These are phyloP conservation scores for Patiria miniata DNA, from an alignment of 35 echinoderm and acorn worm species.

Conservation along the genomic window DNA sequence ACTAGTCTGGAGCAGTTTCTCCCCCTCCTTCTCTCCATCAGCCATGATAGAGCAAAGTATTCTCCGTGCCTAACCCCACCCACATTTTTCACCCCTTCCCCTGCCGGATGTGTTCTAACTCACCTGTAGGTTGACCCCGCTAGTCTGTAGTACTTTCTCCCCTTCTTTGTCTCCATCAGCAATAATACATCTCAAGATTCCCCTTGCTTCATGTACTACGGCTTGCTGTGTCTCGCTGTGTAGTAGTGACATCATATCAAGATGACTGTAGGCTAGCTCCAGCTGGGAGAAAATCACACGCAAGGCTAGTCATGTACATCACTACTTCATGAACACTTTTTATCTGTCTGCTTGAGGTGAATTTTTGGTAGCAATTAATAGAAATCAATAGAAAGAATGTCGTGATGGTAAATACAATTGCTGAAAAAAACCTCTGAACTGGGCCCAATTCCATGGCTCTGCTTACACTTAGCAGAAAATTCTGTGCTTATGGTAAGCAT, in stretches of 20 bases:
- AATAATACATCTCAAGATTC: constrained; percentile 78
- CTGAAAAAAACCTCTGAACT: too few species aligned
- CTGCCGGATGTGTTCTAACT: constrained; percentile 5
- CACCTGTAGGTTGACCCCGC: constrained; percentile 91
- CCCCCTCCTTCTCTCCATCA: constrained; percentile 38
- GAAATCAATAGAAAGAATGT: too few species aligned
- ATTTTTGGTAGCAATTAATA: too few species aligned
- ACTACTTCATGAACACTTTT: too few species aligned
- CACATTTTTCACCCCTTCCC: too few species aligned
- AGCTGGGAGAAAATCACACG: constrained; percentile 41
- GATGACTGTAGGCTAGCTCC: constrained; percentile 52
- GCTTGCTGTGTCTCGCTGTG: constrained; percentile 38
- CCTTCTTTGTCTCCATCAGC: constrained; percentile 47
- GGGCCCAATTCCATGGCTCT: too few species aligned
- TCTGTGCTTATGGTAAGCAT: too few species aligned
- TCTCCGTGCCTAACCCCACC: constrained; percentile 41
- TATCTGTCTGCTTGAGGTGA: too few species aligned
- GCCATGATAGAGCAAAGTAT: constrained; percentile 65
- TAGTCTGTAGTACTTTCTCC: constrained; percentile 55
- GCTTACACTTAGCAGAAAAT: too few species aligned
- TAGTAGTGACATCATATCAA: constrained; percentile 73
- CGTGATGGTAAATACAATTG: too few species aligned
- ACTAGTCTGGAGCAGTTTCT: constrained; percentile 61
- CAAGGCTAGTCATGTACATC: too few species aligned
- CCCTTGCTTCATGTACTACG: constrained; percentile 69